Evolutionary conservation across 2,113 vertebrate species (phyloP).

Genomic region (Callochromis pleurospilus): DNA sequence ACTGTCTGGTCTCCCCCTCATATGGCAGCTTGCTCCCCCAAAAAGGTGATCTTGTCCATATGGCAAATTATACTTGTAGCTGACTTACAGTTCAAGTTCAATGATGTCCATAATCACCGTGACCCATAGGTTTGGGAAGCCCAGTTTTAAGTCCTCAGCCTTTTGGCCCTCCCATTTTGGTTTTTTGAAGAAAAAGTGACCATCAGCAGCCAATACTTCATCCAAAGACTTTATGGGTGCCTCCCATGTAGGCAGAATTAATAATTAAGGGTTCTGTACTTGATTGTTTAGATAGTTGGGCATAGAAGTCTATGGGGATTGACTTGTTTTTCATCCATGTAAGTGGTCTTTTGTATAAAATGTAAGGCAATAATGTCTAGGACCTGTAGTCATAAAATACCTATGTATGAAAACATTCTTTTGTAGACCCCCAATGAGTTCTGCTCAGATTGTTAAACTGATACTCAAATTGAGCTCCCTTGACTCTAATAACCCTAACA

Average conservation of each 20-base stretch:
- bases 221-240: neutral
- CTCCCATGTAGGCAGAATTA: neutral
- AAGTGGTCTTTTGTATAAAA: neutral
- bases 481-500: neutral
- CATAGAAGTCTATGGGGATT: neutral
- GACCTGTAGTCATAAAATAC: neutral
- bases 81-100: neutral
- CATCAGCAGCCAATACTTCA: neutral
- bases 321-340: neutral
- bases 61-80: neutral
- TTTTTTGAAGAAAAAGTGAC: neutral
- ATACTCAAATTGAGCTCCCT: neutral
- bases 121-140: neutral
- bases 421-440: neutral
- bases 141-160: neutral
- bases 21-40: neutral
- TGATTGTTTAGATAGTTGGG: neutral
- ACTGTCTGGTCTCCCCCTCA: neutral
- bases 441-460: neutral
- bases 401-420: neutral
- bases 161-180: neutral
- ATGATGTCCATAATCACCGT: neutral
- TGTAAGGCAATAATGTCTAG: neutral
- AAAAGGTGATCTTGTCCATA: neutral
- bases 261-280: neutral